Percentiles rank a stretch among this genome's conserved stretches.
phyloP scores from a whole-genome alignment of 2,113 vertebrate species.

The Bostrychus sinensis region DNA sequence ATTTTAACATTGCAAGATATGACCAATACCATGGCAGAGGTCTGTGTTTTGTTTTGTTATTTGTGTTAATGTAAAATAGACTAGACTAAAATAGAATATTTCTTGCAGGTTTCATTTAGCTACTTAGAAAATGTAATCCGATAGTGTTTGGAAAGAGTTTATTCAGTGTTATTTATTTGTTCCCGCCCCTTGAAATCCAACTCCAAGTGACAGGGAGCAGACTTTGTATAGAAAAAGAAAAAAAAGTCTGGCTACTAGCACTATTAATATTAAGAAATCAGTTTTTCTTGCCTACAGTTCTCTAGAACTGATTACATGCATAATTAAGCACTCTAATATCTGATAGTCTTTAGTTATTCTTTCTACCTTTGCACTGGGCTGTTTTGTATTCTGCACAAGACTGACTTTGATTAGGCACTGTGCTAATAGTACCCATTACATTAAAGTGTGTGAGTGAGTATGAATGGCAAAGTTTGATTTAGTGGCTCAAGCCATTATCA shows the following conservation, averaged over 20 bases:
- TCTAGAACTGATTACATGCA: neutral
- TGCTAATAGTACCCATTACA: conserved; percentile 31
- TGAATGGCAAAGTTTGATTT: conserved; percentile 52
- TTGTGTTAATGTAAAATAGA: too few relatives aligned
- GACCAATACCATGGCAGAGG: too few relatives aligned
- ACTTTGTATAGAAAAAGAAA: too few relatives aligned
- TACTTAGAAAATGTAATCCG: too few relatives aligned
- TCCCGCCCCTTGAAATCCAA: too few relatives aligned
- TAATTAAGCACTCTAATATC: neutral
- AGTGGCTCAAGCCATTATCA: conserved; percentile 41
- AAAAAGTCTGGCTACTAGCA: neutral
- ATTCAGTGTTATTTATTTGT: too few relatives aligned
- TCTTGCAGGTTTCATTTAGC: too few relatives aligned
- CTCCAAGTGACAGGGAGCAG: too few relatives aligned
- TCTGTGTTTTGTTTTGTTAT: too few relatives aligned
- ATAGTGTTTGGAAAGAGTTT: too few relatives aligned
- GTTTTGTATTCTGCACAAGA: conserved; percentile 9
- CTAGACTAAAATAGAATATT: too few relatives aligned
- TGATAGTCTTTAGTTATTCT: neutral
- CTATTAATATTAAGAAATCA: neutral
- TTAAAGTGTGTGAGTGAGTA: conserved; percentile 32
- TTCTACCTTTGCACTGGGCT: neutral
- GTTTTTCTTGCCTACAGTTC: neutral
- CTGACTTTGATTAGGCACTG: conserved; percentile 19
- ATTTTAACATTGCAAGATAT: too few relatives aligned